Conservation (phyloP, 2,888 invertebrate genomes). For the Palloptera scutellata region DNA sequence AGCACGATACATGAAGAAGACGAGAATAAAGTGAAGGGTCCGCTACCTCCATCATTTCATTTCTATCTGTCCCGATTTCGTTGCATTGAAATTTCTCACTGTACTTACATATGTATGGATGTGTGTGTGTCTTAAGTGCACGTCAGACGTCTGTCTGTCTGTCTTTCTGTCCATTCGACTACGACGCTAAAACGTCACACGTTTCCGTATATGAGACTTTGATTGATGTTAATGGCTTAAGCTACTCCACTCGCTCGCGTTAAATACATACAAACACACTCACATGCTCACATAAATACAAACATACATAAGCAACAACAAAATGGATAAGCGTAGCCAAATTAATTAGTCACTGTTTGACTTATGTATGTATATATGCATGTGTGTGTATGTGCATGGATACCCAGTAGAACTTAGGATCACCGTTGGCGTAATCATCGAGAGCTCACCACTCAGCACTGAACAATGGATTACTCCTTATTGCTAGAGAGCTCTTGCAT, state of each 20-base stretch:
- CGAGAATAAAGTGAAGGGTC: neutral
- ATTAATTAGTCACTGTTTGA: constrained; percentile 48
- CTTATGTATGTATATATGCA: constrained; percentile 5
- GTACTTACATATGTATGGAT: constrained; percentile 24
- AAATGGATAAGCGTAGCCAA: constrained; percentile 49
- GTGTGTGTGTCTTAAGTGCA: constrained; percentile 52
- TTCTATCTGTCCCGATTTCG: too few species aligned
- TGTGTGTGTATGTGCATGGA: constrained; percentile 1
- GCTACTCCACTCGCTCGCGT: constrained; percentile 26
- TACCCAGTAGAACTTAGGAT: too few species aligned
- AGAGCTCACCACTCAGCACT: too few species aligned
- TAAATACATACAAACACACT: constrained; percentile 25
- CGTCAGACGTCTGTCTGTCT: constrained; percentile 22
- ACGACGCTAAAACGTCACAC: constrained; percentile 1
- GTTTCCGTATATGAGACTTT: constrained; percentile 21
- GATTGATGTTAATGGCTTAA: constrained; percentile 53
- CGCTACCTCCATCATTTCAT: neutral
- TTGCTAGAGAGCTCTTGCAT: too few species aligned
- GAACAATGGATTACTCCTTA: too few species aligned
- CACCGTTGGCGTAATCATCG: too few species aligned
- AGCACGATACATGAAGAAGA: too few species aligned
- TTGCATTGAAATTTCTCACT: too few species aligned
- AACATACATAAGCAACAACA: neutral
- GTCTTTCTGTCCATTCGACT: constrained; percentile 4
- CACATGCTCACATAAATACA: neutral